These are phyloP conservation scores for Bombus affinis DNA, from an alignment of 1,140 invertebrate genomes.

Conservation along the genomic window DNA sequence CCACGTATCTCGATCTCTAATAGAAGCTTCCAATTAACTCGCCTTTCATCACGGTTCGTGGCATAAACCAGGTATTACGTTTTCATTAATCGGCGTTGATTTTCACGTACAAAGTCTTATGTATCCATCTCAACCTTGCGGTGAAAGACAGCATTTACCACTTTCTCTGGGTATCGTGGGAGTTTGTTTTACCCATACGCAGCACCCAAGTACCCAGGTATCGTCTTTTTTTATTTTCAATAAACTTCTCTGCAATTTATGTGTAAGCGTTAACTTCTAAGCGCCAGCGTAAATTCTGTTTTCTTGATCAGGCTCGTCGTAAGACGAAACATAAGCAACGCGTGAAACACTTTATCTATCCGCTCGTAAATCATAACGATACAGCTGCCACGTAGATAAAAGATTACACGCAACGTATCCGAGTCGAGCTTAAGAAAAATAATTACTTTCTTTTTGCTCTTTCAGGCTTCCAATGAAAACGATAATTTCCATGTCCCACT, in stretches of 20 bases:
- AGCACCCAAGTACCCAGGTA: too few relatives aligned
- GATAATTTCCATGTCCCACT: too few relatives aligned
- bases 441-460: background rate
- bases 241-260: too few relatives aligned
- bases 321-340: too few relatives aligned
- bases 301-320: background rate
- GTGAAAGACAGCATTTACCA: background rate
- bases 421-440: background rate
- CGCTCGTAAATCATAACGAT: background rate
- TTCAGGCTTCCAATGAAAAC: too few relatives aligned
- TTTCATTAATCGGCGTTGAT: background rate
- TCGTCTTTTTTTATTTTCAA: too few relatives aligned
- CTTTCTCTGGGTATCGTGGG: background rate
- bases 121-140: background rate
- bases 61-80: background rate
- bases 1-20: background rate
- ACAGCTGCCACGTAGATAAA: background rate
- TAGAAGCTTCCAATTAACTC: background rate
- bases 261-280: too few relatives aligned
- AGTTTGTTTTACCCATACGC: background rate
- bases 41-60: too few relatives aligned
- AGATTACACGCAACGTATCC: background rate
- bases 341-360: background rate
- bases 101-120: background rate
- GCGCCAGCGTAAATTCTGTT: background rate